These are phyloP conservation scores for Leptopilina myrica DNA, from an alignment of 2,888 invertebrate species.

Conservation along the genomic window DNA sequence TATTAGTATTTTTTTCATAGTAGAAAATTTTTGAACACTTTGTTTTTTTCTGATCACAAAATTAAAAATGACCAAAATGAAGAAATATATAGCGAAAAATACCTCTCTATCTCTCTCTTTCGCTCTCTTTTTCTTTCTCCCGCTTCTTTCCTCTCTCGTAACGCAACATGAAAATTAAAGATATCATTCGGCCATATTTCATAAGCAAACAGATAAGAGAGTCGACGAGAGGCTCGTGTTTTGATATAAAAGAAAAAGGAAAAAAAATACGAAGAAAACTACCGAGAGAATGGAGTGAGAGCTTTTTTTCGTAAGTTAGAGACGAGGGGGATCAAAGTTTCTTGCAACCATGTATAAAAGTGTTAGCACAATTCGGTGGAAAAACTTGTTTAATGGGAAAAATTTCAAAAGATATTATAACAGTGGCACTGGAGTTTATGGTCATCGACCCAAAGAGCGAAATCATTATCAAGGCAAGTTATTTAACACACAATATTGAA, in stretches of 20 bases:
- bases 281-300: neutral
- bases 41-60: no score
- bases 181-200: neutral
- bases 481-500: conserved; percentile 23
- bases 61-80: no score
- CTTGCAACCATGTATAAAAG: conserved; percentile 56
- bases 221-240: neutral
- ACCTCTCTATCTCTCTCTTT: neutral
- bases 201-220: conserved; percentile 36
- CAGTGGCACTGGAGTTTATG: conserved; percentile 80
- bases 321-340: neutral
- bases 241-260: neutral
- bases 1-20: no score
- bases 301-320: neutral
- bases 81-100: no score
- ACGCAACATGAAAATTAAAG: neutral
- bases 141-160: neutral
- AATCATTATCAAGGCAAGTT: conserved; percentile 67
- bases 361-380: conserved; percentile 44
- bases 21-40: no score
- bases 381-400: conserved; percentile 43
- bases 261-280: neutral
- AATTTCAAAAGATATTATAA: conserved; percentile 78
- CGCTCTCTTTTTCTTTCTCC: neutral
- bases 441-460: conserved; percentile 78